Evolutionary conservation across 1,140 invertebrate species (phyloP), one percentile per base, ranked within the genome.

Genomic region (Saxidomus purpurata): DNA sequence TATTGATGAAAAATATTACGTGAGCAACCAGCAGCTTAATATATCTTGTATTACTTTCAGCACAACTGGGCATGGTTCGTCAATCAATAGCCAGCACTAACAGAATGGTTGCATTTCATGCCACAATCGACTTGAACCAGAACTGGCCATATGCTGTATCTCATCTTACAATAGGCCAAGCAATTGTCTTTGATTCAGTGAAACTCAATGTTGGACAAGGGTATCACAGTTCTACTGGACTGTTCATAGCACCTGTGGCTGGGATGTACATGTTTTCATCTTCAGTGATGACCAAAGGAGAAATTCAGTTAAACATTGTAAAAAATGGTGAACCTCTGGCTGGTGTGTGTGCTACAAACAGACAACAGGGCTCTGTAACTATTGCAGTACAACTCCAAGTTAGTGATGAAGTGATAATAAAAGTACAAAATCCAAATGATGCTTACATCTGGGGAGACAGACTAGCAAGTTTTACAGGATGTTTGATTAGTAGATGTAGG

Each of bases 211-310:
- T 69, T 17, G 82, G 82, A 13, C 31, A 49, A 17, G 82, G 59
- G 34, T 85, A 85, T 34, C 63, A 85, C 43, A 47, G n/a, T 13
- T 43, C 34, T 38, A 52, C 52, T 34, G 61, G 82, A n/a, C 25
- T 74, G 8, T 85, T 85, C 59, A 85, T 74, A 25, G 82, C 82
- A 22, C 63, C 82, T 28, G 11, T 31, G 8, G 43, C 38, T 36
- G 82, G 82, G 6, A 25, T 85, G 17, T 71, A 85, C 43, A 85
- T 85, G 34, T 85, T 85, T 63, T 85, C 82, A 69, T 47, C 63
- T 31, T 74, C 63, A 22, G 40, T 85, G 19, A 38, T 74, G 43
- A 74, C 38, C 17, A 28, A 71, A 19, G 19, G 34, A n/a, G 76
- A 49, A 19, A 28, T 79, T 8, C n/a, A 28, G 8, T 17, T 49